phyloP scores from a whole-genome alignment of 2,797 vertebrate species.

The Sphenopsis melanotis region DNA sequence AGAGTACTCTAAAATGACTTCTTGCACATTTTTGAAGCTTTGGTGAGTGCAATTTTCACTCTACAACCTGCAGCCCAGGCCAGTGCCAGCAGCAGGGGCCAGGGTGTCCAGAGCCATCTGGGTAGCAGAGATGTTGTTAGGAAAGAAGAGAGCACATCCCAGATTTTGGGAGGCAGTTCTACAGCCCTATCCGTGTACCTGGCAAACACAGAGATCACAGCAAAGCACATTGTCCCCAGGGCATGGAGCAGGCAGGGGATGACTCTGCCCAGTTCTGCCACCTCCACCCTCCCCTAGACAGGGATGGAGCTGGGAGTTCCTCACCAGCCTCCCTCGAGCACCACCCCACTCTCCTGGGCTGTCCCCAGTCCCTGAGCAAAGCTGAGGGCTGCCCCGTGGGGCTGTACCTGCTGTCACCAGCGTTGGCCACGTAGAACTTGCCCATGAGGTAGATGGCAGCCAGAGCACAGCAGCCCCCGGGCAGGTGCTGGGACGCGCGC shows the following conservation, averaged over 20 bases:
- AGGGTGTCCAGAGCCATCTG: not conserved
- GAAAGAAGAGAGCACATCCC: not conserved
- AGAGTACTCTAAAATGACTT: not conserved
- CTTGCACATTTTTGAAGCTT: not conserved
- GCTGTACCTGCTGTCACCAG: constrained; percentile 94
- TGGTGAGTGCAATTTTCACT: not conserved
- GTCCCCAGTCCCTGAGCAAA: rapidly evolving
- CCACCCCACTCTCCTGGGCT: rapidly evolving
- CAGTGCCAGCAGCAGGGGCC: not conserved
- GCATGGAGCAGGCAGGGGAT: not conserved
- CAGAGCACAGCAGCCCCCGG: constrained; percentile 94
- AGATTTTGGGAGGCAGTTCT: not conserved
- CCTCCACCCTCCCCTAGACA: not conserved
- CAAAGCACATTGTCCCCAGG: rapidly evolving
- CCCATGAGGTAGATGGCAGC: constrained; percentile 89
- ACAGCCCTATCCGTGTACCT: rapidly evolving
- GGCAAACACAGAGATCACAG: rapidly evolving
- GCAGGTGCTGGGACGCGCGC: constrained; percentile 79
- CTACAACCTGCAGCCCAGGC: not conserved
- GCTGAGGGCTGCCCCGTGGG: not conserved
- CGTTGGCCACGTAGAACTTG: constrained; percentile 95
- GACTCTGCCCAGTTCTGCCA: not conserved
- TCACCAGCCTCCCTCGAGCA: not conserved
- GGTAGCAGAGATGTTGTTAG: not conserved
- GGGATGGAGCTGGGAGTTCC: not conserved